Evolutionary conservation across 2,888 invertebrate species (phyloP).

Genomic region (Caenorhabditis sp.): DNA sequence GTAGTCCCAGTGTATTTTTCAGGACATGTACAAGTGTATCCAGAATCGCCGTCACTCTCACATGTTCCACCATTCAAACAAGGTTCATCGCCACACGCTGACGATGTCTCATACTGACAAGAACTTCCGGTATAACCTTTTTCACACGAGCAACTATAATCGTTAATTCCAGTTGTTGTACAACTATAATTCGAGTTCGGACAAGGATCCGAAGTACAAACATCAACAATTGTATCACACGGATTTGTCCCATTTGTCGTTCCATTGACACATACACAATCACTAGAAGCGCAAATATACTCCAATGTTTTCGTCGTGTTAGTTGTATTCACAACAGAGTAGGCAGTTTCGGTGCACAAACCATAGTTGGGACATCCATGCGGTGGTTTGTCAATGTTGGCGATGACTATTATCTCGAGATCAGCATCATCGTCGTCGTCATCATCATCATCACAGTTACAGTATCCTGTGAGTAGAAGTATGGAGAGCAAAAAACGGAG

Average conservation of each 20-base stretch:
- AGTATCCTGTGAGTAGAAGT: too few relatives aligned
- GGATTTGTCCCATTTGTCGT: neutral
- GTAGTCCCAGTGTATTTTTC: constrained; percentile 14
- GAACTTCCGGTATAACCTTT: constrained; percentile 14
- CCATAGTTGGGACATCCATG: constrained; percentile 35
- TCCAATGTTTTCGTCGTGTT: neutral
- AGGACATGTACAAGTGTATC: constrained; percentile 21
- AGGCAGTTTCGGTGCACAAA: constrained; percentile 10
- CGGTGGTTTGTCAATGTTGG: neutral
- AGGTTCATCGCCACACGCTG: constrained; percentile 11
- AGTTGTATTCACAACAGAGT: constrained; percentile 3
- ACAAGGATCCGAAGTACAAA: neutral
- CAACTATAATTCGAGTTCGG: neutral
- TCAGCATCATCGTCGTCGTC: too few relatives aligned
- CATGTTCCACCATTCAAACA: constrained; percentile 28
- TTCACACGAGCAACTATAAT: constrained; percentile 18
- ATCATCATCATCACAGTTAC: too few relatives aligned
- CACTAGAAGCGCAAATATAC: constrained; percentile 14
- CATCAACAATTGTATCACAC: neutral
- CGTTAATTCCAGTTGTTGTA: constrained; percentile 13
- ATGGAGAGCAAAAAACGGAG: too few relatives aligned
- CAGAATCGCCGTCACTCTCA: neutral
- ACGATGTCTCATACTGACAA: constrained; percentile 14
- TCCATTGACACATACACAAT: constrained; percentile 30
- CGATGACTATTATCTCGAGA: neutral